Evolutionary conservation across 2,888 invertebrate genomes (phyloP).

Genomic region (Nephrocerus scutellatus): DNA sequence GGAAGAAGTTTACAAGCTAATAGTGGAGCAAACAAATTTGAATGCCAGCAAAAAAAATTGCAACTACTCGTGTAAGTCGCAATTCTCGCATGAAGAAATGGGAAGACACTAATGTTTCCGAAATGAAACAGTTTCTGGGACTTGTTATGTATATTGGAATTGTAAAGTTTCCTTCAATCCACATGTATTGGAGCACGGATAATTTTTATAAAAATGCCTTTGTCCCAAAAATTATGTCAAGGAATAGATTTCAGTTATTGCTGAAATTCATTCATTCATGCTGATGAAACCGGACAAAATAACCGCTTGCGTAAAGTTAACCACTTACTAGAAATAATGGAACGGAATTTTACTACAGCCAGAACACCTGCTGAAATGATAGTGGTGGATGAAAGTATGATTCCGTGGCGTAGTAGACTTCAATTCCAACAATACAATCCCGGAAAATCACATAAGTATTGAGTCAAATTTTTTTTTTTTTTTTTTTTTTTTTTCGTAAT

Average conservation of each 20-base stretch:
- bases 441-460: slow-evolving; percentile 10
- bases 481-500: too few species aligned
- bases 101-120: slow-evolving; percentile 6
- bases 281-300: not conserved
- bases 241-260: slow-evolving; percentile 1
- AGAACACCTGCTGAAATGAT: slow-evolving; percentile 2
- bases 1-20: slow-evolving; percentile 11
- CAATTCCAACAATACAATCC: slow-evolving; percentile 3
- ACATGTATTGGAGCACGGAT: slow-evolving; percentile 5
- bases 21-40: slow-evolving; percentile 13
- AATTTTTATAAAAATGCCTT: slow-evolving; percentile 12
- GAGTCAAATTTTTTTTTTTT: slow-evolving; percentile 5
- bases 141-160: slow-evolving; percentile 12
- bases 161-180: slow-evolving; percentile 14
- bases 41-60: slow-evolving; percentile 7
- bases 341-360: slow-evolving; percentile 2
- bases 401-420: slow-evolving; percentile 6
- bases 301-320: slow-evolving; percentile 6
- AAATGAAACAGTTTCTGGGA: slow-evolving; percentile 13
- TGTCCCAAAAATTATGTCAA: not conserved
- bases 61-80: slow-evolving; percentile 1
- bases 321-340: not conserved
- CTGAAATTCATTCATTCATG: too few species aligned
- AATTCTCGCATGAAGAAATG: slow-evolving; percentile 3
- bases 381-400: slow-evolving; percentile 7